Conservation (phyloP, 92 coral and sea anemone genomes). For the Heliopora coerulea region DNA sequence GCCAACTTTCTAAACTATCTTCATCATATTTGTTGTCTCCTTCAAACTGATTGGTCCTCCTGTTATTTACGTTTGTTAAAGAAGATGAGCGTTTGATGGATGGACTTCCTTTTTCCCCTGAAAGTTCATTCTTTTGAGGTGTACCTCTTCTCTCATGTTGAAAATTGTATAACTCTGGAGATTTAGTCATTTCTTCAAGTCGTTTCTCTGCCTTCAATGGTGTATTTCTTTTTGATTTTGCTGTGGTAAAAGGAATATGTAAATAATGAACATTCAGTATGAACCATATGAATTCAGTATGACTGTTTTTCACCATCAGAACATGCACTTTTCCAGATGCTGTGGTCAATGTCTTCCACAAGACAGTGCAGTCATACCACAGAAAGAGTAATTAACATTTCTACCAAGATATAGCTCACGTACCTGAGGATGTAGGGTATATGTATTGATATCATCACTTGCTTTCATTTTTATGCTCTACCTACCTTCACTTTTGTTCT, state of each 20-base stretch:
- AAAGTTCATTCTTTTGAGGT: neutral
- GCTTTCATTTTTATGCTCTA: neutral
- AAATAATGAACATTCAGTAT: too few species aligned
- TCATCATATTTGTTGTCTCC: neutral
- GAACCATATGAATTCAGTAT: too few species aligned
- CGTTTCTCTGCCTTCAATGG: slow-evolving; percentile 26
- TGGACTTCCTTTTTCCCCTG: neutral
- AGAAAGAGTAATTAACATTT: too few species aligned
- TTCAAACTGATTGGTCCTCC: neutral
- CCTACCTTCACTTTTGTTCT: neutral
- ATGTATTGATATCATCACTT: too few species aligned
- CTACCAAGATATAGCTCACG: too few species aligned
- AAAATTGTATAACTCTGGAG: slow-evolving; percentile 34
- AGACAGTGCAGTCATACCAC: too few species aligned
- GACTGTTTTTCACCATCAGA: too few species aligned
- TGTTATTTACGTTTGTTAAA: slow-evolving; percentile 2
- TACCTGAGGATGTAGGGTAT: too few species aligned
- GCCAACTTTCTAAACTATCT: slow-evolving; percentile 3
- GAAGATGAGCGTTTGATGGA: neutral
- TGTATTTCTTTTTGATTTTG: neutral
- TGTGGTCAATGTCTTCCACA: too few species aligned
- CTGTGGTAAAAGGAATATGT: neutral
- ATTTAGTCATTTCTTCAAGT: slow-evolving; percentile 28
- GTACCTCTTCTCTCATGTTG: slow-evolving; percentile 23
- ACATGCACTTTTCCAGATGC: too few species aligned